Evolutionary conservation across 2,113 vertebrate genomes (phyloP).

Genomic region (Amblyopsis rosae): DNA sequence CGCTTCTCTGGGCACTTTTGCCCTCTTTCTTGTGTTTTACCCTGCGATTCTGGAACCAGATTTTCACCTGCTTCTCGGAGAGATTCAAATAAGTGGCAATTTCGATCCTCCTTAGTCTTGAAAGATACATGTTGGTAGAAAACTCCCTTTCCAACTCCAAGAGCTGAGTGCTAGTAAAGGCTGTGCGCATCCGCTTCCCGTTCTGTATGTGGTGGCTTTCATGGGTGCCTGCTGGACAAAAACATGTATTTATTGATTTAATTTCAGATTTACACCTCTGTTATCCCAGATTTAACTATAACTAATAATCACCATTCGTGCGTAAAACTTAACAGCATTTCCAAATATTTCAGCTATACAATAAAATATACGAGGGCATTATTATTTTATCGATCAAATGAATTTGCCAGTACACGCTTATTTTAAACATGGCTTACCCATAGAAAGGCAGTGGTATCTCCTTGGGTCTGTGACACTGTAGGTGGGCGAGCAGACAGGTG

Average conservation of each 20-base stretch:
- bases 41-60: conserved; percentile 98
- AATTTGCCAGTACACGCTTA: not conserved
- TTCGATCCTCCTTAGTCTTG: conserved; percentile 93
- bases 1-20: conserved; percentile 87
- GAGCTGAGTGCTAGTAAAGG: conserved; percentile 97
- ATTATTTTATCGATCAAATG: not conserved
- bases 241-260: not conserved
- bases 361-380: not conserved
- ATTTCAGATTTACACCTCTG: not conserved
- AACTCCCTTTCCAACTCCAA: conserved; percentile 97
- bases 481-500: conserved; percentile 87
- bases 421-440: conserved; percentile 82
- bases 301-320: conserved; percentile 3
- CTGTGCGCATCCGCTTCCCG: conserved; percentile 96
- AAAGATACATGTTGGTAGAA: conserved; percentile 98
- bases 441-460: conserved; percentile 92
- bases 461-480: conserved; percentile 93
- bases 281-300: conserved; percentile 2
- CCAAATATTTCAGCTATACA: not conserved
- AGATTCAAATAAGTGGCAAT: conserved; percentile 97
- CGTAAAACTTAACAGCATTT: conserved; percentile 2
- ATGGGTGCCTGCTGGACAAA: conserved; percentile 76
- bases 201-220: conserved; percentile 87
- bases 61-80: conserved; percentile 98
- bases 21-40: conserved; percentile 99